Percentiles rank a stretch among this genome's conserved stretches.
phyloP scores from a whole-genome alignment of 2,113 vertebrate species.

The Paradoxurus hermaphroditus region DNA sequence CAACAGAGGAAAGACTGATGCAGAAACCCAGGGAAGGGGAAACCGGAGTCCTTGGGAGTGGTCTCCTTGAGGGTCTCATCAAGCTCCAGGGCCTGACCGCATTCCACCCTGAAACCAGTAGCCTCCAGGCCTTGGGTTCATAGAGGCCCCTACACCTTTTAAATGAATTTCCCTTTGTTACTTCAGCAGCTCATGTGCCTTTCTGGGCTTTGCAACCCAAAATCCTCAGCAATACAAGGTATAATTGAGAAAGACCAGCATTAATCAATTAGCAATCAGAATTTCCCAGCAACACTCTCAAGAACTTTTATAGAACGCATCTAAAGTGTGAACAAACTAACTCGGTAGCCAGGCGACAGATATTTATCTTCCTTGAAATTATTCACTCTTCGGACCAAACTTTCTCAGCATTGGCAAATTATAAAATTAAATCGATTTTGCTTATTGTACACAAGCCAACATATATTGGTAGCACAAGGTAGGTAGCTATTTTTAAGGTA shows the following conservation, averaged over 20 bases:
- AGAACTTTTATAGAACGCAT: background rate
- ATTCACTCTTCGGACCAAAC: background rate
- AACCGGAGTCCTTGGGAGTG: background rate
- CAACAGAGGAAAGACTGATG: no score
- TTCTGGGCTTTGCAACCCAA: background rate
- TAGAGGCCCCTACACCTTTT: accelerated
- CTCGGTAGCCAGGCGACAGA: background rate
- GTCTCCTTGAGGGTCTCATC: accelerated
- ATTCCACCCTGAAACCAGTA: background rate
- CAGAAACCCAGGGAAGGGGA: background rate
- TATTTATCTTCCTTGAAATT: background rate
- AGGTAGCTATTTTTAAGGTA: background rate
- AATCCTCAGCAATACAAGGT: background rate
- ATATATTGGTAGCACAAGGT: accelerated
- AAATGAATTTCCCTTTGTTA: background rate
- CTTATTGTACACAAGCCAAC: background rate
- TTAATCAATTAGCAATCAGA: background rate
- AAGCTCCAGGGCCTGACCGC: background rate
- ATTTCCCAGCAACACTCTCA: background rate
- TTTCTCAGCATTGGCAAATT: background rate
- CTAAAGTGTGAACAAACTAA: background rate
- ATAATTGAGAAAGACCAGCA: background rate
- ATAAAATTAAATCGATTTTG: background rate
- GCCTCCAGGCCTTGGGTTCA: background rate
- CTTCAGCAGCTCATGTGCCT: background rate